These are phyloP conservation scores for Vombatus ursinus DNA, from an alignment of 2,113 vertebrate genomes.

Conservation along the genomic window DNA sequence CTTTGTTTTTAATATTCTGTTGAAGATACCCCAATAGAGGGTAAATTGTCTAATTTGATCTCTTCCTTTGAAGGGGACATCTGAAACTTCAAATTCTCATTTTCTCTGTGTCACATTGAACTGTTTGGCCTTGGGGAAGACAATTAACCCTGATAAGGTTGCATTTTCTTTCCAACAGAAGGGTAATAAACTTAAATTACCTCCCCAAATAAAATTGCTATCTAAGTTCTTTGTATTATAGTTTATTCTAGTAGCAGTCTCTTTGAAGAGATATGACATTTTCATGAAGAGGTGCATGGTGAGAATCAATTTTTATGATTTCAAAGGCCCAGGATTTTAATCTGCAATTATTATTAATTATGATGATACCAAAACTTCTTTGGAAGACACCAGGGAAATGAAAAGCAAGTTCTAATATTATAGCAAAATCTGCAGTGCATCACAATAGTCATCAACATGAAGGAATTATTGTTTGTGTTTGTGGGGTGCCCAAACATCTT, in stretches of 20 bases:
- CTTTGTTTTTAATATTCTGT: conserved; percentile 11
- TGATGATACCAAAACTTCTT: conserved; percentile 70
- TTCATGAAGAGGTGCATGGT: conserved; percentile 67
- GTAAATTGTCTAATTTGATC: not conserved
- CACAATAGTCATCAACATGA: not conserved
- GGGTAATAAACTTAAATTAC: conserved; percentile 62
- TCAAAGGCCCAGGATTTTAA: conserved; percentile 73
- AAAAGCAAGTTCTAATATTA: conserved; percentile 53
- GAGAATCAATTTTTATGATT: conserved; percentile 76
- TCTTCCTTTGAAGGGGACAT: conserved; percentile 2
- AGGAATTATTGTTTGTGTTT: conserved; percentile 2
- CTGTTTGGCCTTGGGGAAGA: conserved; percentile 18
- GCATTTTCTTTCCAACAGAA: conserved; percentile 26
- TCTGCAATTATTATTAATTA: conserved; percentile 74
- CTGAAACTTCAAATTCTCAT: conserved; percentile 27
- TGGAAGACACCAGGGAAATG: conserved; percentile 35
- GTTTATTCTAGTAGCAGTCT: conserved; percentile 66
- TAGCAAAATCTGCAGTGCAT: conserved; percentile 61
- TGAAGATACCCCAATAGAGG: not conserved
- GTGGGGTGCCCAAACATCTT: conserved; percentile 40
- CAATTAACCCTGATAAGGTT: conserved; percentile 51
- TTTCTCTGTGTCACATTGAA: not conserved
- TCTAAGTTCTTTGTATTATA: conserved; percentile 71
- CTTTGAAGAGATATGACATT: conserved; percentile 66
- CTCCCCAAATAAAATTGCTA: conserved; percentile 65